Evolutionary conservation across 2,888 invertebrate species (phyloP).

Genomic region (Sphaeridia pumilis): DNA sequence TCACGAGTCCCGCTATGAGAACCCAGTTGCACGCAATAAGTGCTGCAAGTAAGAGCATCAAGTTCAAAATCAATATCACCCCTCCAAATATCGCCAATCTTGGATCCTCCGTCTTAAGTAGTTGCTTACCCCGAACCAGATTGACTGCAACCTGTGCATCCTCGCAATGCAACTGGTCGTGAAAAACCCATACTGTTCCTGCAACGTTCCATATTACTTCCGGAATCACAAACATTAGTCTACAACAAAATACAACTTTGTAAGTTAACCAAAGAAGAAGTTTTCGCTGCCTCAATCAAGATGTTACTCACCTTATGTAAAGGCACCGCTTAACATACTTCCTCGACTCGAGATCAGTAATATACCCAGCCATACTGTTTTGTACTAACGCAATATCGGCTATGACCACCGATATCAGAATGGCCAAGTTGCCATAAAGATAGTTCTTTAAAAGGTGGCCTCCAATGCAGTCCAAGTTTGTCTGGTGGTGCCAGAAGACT

Average conservation of each 20-base stretch:
- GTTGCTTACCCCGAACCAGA: slow-evolving; percentile 62
- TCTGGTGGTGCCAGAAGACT: slow-evolving; percentile 33
- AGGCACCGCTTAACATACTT: slow-evolving; percentile 31
- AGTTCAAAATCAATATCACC: slow-evolving; percentile 39
- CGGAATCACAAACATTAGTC: slow-evolving; percentile 60
- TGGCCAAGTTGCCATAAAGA: slow-evolving; percentile 49
- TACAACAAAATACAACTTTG: too few species aligned
- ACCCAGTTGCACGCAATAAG: slow-evolving; percentile 73
- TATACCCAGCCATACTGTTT: slow-evolving; percentile 37
- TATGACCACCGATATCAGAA: slow-evolving; percentile 39
- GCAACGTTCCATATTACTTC: slow-evolving; percentile 67
- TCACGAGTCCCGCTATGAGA: slow-evolving; percentile 57
- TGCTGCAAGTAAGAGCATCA: too few species aligned
- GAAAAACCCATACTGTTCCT: slow-evolving; percentile 72
- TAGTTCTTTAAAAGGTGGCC: slow-evolving; percentile 60
- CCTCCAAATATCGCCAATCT: too few species aligned
- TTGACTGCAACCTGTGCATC: slow-evolving; percentile 45
- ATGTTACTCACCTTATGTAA: slow-evolving; percentile 35
- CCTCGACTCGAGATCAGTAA: slow-evolving; percentile 33
- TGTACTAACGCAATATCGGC: slow-evolving; percentile 38
- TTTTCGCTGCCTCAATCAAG: neutral
- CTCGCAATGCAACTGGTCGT: slow-evolving; percentile 53
- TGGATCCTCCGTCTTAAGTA: too few species aligned
- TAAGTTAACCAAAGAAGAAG: too few species aligned
- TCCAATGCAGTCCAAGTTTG: slow-evolving; percentile 50